Base-by-base conservation (phyloP, 2,888 invertebrate genomes). In the Parnassius glacialis region DNA sequence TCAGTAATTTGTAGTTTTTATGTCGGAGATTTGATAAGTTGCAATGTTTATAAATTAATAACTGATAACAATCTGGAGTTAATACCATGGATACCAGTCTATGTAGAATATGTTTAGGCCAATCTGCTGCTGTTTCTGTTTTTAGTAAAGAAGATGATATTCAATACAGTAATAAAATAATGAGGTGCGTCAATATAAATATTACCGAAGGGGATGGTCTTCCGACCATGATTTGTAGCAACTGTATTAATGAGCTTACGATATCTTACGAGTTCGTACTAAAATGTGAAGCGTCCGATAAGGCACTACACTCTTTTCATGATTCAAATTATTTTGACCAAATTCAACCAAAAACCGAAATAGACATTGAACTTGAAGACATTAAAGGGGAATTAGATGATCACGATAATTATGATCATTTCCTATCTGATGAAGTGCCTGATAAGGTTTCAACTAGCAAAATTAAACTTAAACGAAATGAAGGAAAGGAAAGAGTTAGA, bases 51-150 rank as follows among this genome's bases (percentile, higher is more conserved):
- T 34, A 34, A 34, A 34, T 34, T 34, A 34, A 7, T 34, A 34
- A 7, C 34, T 34, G 34, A 34, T 7, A 7, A 7, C 34, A 34
- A 20, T 34, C 34, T 34, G 34, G 34, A 34, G 9, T 16, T 9
- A 2, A 42, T 53, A 43, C 47, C 34, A 77, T 80, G 79, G 74
- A 78, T 61, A 60, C 64, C 0, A 69, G 72, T 55, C 63, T 87
- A 57, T 91, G 90, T 70, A 81, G 90, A 60, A 75, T 88, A 66
- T 91, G 90, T 69, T 80, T 90, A 9, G 75, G 77, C 43, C 81
- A 79, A 69, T 75, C 78, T 1, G 88, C 83, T 3, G 74, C 76
- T 1, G 75, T 83, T 56, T 84, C 84, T 1, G 61, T 91, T 59
- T 90, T 88, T 67, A 78, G 79, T 43, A 72, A 68, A 59, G 76